Conservation (phyloP, 37 sponge, comb jelly and placozoan genomes). For the Halichondria panicea region DNA sequence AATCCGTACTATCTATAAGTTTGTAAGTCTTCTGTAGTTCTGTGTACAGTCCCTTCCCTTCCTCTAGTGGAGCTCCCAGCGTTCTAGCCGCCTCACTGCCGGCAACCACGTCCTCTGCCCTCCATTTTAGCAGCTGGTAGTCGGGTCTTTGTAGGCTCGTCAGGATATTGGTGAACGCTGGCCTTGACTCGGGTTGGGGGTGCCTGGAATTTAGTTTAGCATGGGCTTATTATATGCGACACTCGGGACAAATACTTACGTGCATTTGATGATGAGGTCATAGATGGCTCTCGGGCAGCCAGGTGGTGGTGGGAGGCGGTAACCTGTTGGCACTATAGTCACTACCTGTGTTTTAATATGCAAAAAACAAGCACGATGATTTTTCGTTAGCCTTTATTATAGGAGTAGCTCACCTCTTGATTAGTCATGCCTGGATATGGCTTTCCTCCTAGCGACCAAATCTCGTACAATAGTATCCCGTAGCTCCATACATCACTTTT, state of each 20-base stretch:
- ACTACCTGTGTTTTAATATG: neutral
- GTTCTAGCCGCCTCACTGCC: conserved; percentile 21
- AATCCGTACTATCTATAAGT: too few relatives aligned
- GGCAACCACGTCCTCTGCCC: conserved; percentile 8
- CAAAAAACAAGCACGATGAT: neutral
- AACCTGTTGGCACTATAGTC: neutral
- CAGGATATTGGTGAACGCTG: conserved; percentile 5
- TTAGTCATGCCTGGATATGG: neutral
- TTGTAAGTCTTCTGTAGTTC: conserved; percentile 12
- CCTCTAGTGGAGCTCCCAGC: conserved; percentile 19
- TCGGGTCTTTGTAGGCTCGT: conserved; percentile 20
- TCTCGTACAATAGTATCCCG: neutral
- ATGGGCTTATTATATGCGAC: too few relatives aligned
- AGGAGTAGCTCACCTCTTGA: neutral
- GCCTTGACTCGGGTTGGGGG: conserved; percentile 16
- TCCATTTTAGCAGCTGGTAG: conserved; percentile 16
- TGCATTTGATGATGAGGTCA: neutral
- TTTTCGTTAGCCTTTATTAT: neutral
- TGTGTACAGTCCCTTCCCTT: conserved; percentile 7
- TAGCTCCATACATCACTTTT: neutral
- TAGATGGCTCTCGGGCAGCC: conserved; percentile 11
- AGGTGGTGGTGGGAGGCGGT: conserved; percentile 15
- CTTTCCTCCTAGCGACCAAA: neutral
- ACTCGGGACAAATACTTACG: neutral
- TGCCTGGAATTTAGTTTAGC: too few relatives aligned